Percentiles rank a stretch among this genome's conserved stretches.
Evolutionary conservation across 2,888 invertebrate genomes (phyloP).

Genomic region (Diogma glabrata): DNA sequence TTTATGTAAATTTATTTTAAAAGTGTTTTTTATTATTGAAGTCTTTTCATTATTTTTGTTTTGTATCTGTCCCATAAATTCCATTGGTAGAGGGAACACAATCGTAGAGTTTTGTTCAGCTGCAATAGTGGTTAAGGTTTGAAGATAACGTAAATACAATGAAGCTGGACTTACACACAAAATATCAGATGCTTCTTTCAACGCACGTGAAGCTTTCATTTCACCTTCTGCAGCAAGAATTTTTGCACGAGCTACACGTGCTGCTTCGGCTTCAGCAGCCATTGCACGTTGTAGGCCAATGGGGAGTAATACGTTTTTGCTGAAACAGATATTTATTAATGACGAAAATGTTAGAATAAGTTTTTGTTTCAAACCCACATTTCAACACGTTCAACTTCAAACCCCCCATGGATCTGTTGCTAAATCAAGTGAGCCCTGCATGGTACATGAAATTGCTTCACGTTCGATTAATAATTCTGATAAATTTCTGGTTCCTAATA

Average conservation of each 20-base stretch:
- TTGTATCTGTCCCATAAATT: constrained; percentile 27
- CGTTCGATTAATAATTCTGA: background rate
- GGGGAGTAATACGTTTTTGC: constrained; percentile 41
- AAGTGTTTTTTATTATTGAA: no score
- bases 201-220: constrained; percentile 45
- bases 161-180: constrained; percentile 45
- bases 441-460: background rate
- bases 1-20: no score
- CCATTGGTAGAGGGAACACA: constrained; percentile 51
- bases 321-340: constrained; percentile 24
- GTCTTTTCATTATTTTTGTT: no score
- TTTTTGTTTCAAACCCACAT: constrained; percentile 44
- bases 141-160: constrained; percentile 39
- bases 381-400: constrained; percentile 89
- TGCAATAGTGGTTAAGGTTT: constrained; percentile 49
- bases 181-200: constrained; percentile 49
- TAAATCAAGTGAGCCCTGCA: constrained; percentile 45
- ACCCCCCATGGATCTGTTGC: constrained; percentile 82
- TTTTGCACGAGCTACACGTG: constrained; percentile 56
- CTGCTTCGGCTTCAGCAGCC: constrained; percentile 59
- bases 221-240: constrained; percentile 58
- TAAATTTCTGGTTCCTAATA: background rate
- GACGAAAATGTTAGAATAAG: background rate
- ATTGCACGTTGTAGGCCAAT: constrained; percentile 52
- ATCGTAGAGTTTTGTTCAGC: constrained; percentile 55